Evolutionary conservation across 2,797 vertebrate species (phyloP).

Genomic region (Alca torda): DNA sequence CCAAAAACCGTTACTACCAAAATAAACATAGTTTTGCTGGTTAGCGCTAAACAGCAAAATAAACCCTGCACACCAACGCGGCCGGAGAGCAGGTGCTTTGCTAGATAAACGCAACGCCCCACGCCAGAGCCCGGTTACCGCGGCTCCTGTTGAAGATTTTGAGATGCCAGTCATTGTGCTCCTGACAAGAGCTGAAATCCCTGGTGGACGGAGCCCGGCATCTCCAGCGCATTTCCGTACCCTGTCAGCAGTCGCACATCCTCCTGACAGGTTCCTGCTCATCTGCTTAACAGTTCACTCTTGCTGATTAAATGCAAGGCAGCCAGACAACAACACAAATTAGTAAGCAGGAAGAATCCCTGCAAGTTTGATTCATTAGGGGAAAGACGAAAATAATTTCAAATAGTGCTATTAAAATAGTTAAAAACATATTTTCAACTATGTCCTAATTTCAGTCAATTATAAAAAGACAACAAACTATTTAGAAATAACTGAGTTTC

Average conservation of each 20-base stretch:
- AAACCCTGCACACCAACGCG: conserved; percentile 65
- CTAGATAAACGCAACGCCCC: conserved; percentile 62
- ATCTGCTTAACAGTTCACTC: neutral
- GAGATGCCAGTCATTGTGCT: conserved; percentile 56
- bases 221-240: neutral
- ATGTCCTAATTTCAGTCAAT: neutral
- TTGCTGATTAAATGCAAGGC: neutral
- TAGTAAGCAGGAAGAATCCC: neutral
- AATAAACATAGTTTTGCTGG: conserved; percentile 77
- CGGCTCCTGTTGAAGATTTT: conserved; percentile 33
- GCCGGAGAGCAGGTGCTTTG: conserved; percentile 70
- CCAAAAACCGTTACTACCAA: conserved; percentile 64
- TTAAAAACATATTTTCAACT: neutral
- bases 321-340: neutral
- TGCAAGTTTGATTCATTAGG: neutral
- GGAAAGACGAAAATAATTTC: neutral
- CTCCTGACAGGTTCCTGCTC: conserved; percentile 10
- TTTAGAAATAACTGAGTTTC: neutral
- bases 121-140: conserved; percentile 47
- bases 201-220: neutral
- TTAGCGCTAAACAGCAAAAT: conserved; percentile 1
- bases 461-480: neutral
- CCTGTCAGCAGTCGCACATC: neutral
- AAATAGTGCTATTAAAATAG: neutral
- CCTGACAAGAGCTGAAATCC: neutral